A percentile compares a stretch with the other conserved stretches of the same genome.
phyloP scores from a whole-genome alignment of 2,888 invertebrate species.

The Stramonita haemastoma region DNA sequence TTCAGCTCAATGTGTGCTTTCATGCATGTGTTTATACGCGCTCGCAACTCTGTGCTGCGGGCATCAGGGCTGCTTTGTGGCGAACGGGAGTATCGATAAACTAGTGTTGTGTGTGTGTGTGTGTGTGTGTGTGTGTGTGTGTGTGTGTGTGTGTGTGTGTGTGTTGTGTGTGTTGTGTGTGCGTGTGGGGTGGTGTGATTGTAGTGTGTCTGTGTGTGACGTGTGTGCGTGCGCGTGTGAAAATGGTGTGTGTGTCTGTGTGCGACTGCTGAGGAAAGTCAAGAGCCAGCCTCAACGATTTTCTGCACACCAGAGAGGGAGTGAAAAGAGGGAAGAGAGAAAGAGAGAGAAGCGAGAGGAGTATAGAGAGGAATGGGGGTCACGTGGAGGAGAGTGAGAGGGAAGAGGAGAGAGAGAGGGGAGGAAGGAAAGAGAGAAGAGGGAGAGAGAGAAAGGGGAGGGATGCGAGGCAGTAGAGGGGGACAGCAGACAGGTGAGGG shows the following conservation, averaged over 20 bases:
- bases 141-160: neutral
- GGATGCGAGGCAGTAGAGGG: neutral
- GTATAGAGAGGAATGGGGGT: neutral
- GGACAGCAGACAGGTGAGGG: slow-evolving; percentile 5
- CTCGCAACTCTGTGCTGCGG: too few species aligned
- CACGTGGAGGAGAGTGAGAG: neutral
- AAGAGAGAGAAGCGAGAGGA: neutral
- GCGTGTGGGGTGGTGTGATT: neutral
- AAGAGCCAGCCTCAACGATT: neutral
- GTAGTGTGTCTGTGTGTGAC: too few species aligned
- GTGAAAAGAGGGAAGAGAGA: neutral
- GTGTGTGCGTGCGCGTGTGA: too few species aligned
- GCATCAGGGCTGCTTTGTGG: too few species aligned
- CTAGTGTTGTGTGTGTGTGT: neutral
- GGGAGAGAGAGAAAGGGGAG: neutral
- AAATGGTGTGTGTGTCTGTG: too few species aligned
- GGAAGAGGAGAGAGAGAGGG: neutral
- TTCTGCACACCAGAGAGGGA: neutral
- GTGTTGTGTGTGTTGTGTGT: neutral
- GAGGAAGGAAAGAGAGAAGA: neutral
- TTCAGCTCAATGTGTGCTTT: too few species aligned
- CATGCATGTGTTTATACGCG: too few species aligned
- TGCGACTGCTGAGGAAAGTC: neutral
- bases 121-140: neutral
- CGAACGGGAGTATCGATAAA: too few species aligned